These are phyloP conservation scores for Sminthurides bifidus DNA, from an alignment of 1,140 invertebrate genomes.

Conservation along the genomic window DNA sequence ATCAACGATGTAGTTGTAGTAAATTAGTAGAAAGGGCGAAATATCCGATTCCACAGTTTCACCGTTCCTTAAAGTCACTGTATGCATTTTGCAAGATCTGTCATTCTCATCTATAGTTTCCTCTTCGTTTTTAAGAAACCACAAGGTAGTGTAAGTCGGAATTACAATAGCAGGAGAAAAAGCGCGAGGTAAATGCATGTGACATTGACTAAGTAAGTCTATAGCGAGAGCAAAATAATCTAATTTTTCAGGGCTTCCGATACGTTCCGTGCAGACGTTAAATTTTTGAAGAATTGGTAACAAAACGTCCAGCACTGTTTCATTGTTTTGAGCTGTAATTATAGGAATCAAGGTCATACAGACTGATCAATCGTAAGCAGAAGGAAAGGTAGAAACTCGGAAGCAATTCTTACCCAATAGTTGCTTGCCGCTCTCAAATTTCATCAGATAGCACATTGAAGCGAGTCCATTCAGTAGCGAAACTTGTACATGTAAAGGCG, in stretches of 20 bases:
- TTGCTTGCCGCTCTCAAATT: constrained; percentile 2
- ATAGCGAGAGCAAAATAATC: constrained; percentile 21
- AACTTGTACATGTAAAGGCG: constrained; percentile 16
- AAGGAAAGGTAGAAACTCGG: not conserved
- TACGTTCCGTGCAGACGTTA: constrained; percentile 6
- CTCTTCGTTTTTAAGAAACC: not conserved
- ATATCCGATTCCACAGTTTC: not conserved
- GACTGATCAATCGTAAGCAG: no score
- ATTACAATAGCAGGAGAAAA: not conserved
- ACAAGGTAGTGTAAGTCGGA: not conserved
- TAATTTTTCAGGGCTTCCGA: constrained; percentile 7
- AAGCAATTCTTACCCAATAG: constrained; percentile 7
- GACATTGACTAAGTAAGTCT: constrained; percentile 15
- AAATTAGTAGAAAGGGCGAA: not conserved
- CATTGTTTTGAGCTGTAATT: not conserved
- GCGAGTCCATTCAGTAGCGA: constrained; percentile 17
- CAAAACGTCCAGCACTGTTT: not conserved
- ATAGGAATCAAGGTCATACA: no score
- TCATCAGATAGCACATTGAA: constrained; percentile 6
- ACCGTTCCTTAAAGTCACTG: not conserved
- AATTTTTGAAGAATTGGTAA: constrained; percentile 10
- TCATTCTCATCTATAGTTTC: no score
- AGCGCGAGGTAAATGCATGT: not conserved
- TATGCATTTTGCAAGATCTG: no score
- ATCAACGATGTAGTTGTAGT: not conserved